phyloP scores from a whole-genome alignment of 2,113 vertebrate species.

The Xiphorhynchus elegans region DNA sequence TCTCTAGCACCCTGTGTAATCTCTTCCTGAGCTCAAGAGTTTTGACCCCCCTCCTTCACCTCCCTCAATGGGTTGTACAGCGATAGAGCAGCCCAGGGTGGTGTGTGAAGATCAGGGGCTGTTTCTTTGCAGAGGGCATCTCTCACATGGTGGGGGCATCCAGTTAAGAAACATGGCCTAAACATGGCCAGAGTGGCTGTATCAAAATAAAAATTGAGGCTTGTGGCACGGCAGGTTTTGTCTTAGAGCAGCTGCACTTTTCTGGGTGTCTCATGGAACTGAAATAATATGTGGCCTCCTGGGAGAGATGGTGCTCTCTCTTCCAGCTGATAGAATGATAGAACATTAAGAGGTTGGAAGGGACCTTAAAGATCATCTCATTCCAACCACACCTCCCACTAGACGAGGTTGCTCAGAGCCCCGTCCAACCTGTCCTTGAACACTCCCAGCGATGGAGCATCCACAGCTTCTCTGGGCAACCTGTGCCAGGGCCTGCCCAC shows the following conservation, averaged over 20 bases:
- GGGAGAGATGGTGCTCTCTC: not conserved
- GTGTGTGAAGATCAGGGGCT: not conserved
- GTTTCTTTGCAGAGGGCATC: not conserved
- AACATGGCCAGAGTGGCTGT: not conserved
- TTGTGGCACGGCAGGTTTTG: not conserved
- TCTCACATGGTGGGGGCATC: not conserved
- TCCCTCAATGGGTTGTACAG: not conserved
- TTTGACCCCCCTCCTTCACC: slow-evolving; percentile 24
- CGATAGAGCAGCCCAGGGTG: not conserved
- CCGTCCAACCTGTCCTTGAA: not conserved
- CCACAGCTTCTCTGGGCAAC: accelerated
- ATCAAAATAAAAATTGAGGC: not conserved
- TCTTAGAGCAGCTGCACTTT: not conserved
- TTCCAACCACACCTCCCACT: not conserved
- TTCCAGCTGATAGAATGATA: not conserved
- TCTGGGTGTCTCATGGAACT: not conserved
- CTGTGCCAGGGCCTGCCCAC: not conserved
- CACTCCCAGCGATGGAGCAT: not conserved
- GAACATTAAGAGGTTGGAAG: not conserved
- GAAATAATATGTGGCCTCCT: not conserved
- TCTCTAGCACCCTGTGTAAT: slow-evolving; percentile 20
- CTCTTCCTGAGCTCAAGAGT: slow-evolving; percentile 17
- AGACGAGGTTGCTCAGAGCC: accelerated
- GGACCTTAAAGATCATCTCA: not conserved
- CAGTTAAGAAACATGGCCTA: not conserved